Base-by-base conservation (phyloP, 2,797 vertebrate genomes). In the Schizopygopsis malacanthus region DNA sequence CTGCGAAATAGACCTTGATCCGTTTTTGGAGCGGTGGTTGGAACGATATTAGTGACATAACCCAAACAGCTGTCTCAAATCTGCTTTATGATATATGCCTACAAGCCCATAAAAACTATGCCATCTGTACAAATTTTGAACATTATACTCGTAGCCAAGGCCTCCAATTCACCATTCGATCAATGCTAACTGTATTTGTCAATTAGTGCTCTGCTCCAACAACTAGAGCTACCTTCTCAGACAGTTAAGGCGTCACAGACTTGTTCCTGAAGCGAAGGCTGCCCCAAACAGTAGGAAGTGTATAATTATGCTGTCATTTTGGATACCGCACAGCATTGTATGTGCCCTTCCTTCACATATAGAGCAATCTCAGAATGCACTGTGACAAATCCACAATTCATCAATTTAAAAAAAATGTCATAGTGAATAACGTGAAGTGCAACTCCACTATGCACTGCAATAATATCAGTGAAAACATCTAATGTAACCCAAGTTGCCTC, bases 1-100 rank as follows among this genome's bases (percentile, higher is more conserved):
- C 83, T 85, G 83, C 33, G 77, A 25, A 85, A 85, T 79, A 79
- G 83, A 78, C 83, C 83, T n/a, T 85, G 83, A 85, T 85, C 76
- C 47, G 77, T 79, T 80, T 85, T 79, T 45, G 25, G 25, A 85
- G 52, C 25, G 52, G 39, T 71, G 25, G 63, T 52, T 84, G 47
- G 63, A 69, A 33, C 2, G 43, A 81, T 63, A 79, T 78, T 85
- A 71, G 52, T 85, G 84, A 80, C 69, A 72, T 59, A 72, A 59
- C 39, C 67, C 69, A 71, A 80, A 85, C 77, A 75, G 70, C 78
- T 85, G 84, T 81, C 84, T 65, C 56, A 85, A 41, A 85, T 75
- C 59, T 54, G 77, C 65, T 39, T 81, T 63, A 85, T 73, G 54
- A 85, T 52, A 54, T 75, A 81, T 73, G 56, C 65, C 65, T 73